A percentile compares a stretch with the other conserved stretches of the same genome.
phyloP scores from a whole-genome alignment of 2,888 invertebrate genomes.

The Cephus sareptanus region DNA sequence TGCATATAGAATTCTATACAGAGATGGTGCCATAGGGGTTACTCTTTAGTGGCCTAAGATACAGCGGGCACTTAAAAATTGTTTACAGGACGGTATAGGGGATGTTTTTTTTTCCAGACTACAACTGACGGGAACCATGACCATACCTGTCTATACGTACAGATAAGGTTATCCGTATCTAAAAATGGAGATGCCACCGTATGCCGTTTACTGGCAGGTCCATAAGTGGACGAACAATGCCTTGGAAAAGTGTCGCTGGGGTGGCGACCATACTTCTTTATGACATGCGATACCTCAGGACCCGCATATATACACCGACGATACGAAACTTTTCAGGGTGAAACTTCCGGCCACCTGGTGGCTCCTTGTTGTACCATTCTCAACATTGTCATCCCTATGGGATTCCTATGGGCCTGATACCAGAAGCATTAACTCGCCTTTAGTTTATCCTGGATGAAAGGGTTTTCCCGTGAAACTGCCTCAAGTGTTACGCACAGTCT shows the following conservation, averaged over 20 bases:
- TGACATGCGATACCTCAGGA: not conserved
- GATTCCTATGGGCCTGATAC: not conserved
- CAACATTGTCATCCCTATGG: not conserved
- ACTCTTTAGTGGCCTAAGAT: not conserved
- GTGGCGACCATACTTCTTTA: not conserved
- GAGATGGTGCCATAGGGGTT: not conserved
- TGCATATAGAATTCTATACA: not conserved
- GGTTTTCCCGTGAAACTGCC: not conserved
- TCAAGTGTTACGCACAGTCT: not conserved
- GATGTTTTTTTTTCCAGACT: not conserved
- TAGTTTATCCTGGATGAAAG: not conserved
- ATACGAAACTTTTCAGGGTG: not conserved
- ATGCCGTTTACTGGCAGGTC: not conserved
- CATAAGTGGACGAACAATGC: not conserved
- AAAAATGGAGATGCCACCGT: not conserved
- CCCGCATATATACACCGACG: not conserved
- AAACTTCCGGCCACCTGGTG: not conserved
- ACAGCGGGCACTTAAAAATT: not conserved
- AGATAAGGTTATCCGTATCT: not conserved
- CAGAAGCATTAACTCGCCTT: not conserved
- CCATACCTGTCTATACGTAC: not conserved
- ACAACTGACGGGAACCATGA: not conserved
- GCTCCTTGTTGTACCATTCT: not conserved
- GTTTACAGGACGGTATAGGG: not conserved
- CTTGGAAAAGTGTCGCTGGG: not conserved